Base-by-base conservation (phyloP, 2,113 vertebrate species). In the Crotalus viridis region DNA sequence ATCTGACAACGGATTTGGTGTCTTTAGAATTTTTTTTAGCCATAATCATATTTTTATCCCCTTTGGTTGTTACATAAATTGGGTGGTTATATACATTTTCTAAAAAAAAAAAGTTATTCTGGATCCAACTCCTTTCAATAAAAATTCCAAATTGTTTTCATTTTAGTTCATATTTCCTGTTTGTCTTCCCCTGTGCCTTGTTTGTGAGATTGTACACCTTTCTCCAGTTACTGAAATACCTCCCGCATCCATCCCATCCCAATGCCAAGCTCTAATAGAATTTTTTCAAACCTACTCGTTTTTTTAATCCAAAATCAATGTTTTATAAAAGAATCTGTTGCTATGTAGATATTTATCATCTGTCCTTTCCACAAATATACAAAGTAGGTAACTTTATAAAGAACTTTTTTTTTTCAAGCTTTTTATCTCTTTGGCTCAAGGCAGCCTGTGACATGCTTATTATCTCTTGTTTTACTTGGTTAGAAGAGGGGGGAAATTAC, bases 131-230 rank as follows among this genome's bases (percentile, higher is more conserved):
- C 26, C 5, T 87, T 87, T 87, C 26, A 52, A 51, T 43, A 48
- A 22, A 86, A 55, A 48, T n/a, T 86, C 93, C 89, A 43, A 89
- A 94, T 86, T 91, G 94, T 89, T 88, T 94, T 94, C 96, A 96
- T 96, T 96, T 91, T 33, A 64, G n/a, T 93, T 7, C 59, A 91
- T 51, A 4, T 8, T 46, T 93, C 61, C 85, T 94, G 54, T 22
- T 39, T 94, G 92, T 95, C 92, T 94, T 91, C 28, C 21, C 89
- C 93, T 94, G 61, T 56, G 52, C 55, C 92, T 92, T 95, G 85
- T 94, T 96, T 28, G 92, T 85, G 61, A 90, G 89, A 93, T 92
- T 90, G 87, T 85, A 28, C 51, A 87, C 88, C 52, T 15, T 7
- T 8, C 57, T 0, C 0, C 4, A 21, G n/a, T 55, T 55, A 17